Evolutionary conservation across 2,113 vertebrate species (phyloP).

Genomic region (Tricholaema leucomelas): DNA sequence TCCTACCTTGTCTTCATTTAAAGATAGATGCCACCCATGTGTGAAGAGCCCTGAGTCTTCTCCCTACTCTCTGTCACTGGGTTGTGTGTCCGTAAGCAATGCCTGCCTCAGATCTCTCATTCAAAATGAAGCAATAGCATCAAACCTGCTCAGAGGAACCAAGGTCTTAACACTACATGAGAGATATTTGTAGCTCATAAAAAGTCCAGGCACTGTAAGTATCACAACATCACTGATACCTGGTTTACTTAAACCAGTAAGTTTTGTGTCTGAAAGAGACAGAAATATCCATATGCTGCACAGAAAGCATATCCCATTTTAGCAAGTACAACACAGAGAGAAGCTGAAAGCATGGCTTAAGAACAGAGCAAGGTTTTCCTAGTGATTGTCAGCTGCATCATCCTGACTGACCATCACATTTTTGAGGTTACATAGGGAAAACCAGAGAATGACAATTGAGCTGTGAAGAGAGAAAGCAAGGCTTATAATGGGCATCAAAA

Average conservation of each 20-base stretch:
- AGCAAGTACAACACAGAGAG: rapidly evolving
- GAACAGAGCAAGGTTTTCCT: not conserved
- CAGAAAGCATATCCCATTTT: not conserved
- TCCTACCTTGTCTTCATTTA: not conserved
- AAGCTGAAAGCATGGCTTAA: not conserved
- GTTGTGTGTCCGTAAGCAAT: not conserved
- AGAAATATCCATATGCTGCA: not conserved
- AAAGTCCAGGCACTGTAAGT: not conserved
- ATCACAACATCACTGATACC: not conserved
- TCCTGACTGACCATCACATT: not conserved
- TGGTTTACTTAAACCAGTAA: rapidly evolving
- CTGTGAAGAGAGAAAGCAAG: not conserved
- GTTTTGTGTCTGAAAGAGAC: not conserved
- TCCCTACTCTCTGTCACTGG: not conserved
- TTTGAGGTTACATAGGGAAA: not conserved
- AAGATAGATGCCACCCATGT: not conserved
- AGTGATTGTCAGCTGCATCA: rapidly evolving
- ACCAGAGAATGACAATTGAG: not conserved
- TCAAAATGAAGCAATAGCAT: not conserved
- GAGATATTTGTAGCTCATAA: not conserved
- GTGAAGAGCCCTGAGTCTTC: rapidly evolving
- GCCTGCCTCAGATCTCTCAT: not conserved
- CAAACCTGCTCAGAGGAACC: not conserved
- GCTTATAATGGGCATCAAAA: not conserved
- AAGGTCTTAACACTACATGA: not conserved